phyloP scores from a whole-genome alignment of 1,140 invertebrate genomes.

The Aphidius gifuensis region DNA sequence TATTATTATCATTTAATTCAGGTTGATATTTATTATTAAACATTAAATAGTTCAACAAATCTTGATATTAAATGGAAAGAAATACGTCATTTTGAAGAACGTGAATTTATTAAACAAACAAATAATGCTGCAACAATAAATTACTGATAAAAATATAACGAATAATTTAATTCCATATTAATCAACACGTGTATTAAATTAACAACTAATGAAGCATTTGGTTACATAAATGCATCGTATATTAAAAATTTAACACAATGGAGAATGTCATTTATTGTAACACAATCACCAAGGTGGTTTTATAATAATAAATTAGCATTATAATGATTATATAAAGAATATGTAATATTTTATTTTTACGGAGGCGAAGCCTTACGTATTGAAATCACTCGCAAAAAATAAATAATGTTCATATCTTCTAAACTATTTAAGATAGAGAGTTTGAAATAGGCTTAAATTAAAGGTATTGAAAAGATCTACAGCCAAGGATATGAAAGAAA shows the following conservation, averaged over 20 bases:
- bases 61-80: conserved; percentile 88
- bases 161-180: conserved; percentile 88
- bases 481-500: too few relatives aligned
- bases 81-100: conserved; percentile 68
- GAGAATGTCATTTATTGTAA: conserved; percentile 71
- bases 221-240: conserved; percentile 82
- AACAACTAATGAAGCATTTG: conserved; percentile 56
- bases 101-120: conserved; percentile 60
- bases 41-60: conserved; percentile 77
- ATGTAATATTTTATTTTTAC: too few relatives aligned
- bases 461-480: too few relatives aligned
- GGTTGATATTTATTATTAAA: too few relatives aligned
- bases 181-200: conserved; percentile 74
- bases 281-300: conserved; percentile 77
- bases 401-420: too few relatives aligned
- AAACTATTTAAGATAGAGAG: too few relatives aligned
- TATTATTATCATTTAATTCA: too few relatives aligned
- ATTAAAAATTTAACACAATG: conserved; percentile 61
- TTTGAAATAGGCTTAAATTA: too few relatives aligned
- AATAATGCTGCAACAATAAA: conserved; percentile 78
- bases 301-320: too few relatives aligned
- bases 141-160: conserved; percentile 80
- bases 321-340: too few relatives aligned
- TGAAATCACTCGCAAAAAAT: too few relatives aligned
- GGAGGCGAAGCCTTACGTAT: too few relatives aligned